Conservation (phyloP, 1,140 invertebrate genomes). For the Oryzaephilus surinamensis region DNA sequence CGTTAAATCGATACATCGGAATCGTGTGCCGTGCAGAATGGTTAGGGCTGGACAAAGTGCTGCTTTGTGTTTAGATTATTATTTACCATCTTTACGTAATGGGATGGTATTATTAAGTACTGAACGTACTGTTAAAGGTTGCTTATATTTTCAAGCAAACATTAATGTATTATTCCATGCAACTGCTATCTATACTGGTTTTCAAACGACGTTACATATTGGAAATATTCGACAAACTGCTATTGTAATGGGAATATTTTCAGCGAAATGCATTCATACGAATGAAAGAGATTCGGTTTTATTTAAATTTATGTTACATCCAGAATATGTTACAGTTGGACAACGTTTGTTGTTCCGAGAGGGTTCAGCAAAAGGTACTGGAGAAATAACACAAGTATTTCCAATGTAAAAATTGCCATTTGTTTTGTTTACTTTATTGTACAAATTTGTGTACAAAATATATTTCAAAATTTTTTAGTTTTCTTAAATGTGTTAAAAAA, state of each 20-base stretch:
- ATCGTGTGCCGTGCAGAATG: slow-evolving; percentile 76
- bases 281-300: slow-evolving; percentile 78
- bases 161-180: slow-evolving; percentile 78
- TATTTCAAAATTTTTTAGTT: no score
- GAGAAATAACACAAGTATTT: slow-evolving; percentile 80
- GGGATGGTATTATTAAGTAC: slow-evolving; percentile 69
- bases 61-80: slow-evolving; percentile 62
- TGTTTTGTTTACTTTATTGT: no score
- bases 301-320: slow-evolving; percentile 80
- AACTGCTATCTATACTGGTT: slow-evolving; percentile 73
- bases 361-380: slow-evolving; percentile 81
- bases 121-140: slow-evolving; percentile 23
- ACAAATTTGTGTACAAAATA: no score
- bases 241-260: slow-evolving; percentile 61
- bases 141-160: slow-evolving; percentile 55
- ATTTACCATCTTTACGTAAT: slow-evolving; percentile 54
- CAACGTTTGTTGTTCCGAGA: slow-evolving; percentile 80
- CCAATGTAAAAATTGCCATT: no score
- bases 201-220: slow-evolving; percentile 90
- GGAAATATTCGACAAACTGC: slow-evolving; percentile 92
- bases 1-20: slow-evolving; percentile 79
- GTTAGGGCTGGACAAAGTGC: slow-evolving; percentile 87
- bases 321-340: slow-evolving; percentile 86
- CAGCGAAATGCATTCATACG: slow-evolving; percentile 52
- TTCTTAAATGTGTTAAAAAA: no score